A percentile compares a stretch with the other conserved stretches of the same genome.
These are phyloP conservation scores for Melieria picta DNA, from an alignment of 2,888 invertebrate genomes.

Conservation along the genomic window DNA sequence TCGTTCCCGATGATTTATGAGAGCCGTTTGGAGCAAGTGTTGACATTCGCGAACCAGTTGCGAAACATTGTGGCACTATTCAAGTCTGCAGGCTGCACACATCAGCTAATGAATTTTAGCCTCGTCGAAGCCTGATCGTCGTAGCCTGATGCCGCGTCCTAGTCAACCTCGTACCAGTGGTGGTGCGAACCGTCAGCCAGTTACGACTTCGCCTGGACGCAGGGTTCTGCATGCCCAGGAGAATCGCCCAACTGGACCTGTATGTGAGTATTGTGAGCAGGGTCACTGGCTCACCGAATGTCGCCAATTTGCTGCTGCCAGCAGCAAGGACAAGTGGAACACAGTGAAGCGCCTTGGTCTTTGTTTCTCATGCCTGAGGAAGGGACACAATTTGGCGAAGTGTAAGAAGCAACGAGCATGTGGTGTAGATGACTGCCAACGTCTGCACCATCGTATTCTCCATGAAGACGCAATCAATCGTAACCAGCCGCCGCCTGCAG, in stretches of 20 bases:
- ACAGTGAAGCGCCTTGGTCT: no score
- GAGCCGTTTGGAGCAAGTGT: slow-evolving; percentile 7
- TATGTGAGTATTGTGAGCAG: no score
- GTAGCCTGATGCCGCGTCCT: slow-evolving; percentile 21
- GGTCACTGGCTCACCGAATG: no score
- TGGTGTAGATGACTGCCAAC: not conserved
- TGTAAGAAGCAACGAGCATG: no score
- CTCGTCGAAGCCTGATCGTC: slow-evolving; percentile 30
- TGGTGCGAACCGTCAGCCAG: not conserved
- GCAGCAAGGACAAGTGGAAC: no score
- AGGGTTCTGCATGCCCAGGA: no score
- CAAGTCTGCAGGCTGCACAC: slow-evolving; percentile 30
- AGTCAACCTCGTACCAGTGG: no score
- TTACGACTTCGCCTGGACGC: not conserved
- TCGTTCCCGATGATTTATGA: slow-evolving; percentile 22
- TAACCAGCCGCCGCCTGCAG: not conserved
- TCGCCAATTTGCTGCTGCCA: not conserved
- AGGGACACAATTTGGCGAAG: not conserved
- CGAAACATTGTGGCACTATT: slow-evolving; percentile 24
- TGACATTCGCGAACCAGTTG: not conserved
- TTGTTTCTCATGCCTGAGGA: no score
- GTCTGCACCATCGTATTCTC: slow-evolving; percentile 5
- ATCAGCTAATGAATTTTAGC: slow-evolving; percentile 32
- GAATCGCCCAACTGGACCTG: no score
- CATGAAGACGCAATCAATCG: not conserved